These are phyloP conservation scores for Phrynocephalus guinanensis DNA, from an alignment of 2,797 vertebrate genomes.

Conservation along the genomic window DNA sequence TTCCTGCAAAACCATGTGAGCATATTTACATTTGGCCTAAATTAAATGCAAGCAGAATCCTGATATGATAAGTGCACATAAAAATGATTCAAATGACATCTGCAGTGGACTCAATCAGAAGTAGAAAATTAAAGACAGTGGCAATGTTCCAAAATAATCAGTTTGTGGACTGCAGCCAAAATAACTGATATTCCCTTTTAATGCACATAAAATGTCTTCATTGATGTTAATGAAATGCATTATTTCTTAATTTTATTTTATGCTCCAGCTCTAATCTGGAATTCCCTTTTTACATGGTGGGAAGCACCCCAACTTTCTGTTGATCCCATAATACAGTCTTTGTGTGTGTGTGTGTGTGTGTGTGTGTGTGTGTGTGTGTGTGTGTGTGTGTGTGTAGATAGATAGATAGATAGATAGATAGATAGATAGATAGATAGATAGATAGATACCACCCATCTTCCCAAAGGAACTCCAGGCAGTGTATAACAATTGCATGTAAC, in stretches of 20 bases:
- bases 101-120: neutral
- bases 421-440: too few species aligned
- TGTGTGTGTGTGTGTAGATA: too few species aligned
- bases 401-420: too few species aligned
- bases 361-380: too few species aligned
- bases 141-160: conserved; percentile 33
- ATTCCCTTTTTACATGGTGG: neutral
- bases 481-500: too few species aligned
- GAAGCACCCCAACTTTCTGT: conserved; percentile 1
- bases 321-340: neutral
- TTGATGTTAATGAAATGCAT: conserved; percentile 26
- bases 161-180: neutral
- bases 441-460: too few species aligned
- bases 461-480: too few species aligned
- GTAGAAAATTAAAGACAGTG: conserved; percentile 36
- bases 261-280: conserved; percentile 25
- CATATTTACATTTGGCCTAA: conserved; percentile 7
- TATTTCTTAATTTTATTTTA: conserved; percentile 25
- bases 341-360: too few species aligned
- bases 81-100: conserved; percentile 8
- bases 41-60: neutral
- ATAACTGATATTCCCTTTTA: conserved; percentile 18
- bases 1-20: neutral
- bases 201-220: conserved; percentile 40
- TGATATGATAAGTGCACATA: neutral